These are phyloP conservation scores for Parambassis ranga DNA, from an alignment of 2,797 vertebrate species.

Conservation along the genomic window DNA sequence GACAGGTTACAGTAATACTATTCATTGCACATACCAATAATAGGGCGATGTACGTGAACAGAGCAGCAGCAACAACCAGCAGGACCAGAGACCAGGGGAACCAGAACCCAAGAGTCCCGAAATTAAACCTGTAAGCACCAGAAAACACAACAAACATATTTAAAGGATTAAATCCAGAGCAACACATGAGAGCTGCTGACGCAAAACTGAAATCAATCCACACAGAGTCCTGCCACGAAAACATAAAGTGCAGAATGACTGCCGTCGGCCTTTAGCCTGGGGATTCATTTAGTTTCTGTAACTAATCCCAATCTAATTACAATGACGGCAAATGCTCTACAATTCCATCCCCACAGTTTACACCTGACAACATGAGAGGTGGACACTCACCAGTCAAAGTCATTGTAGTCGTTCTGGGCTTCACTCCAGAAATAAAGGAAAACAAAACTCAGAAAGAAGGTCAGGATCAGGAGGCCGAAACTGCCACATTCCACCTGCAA, in stretches of 20 bases:
- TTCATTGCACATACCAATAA: slow-evolving; percentile 84
- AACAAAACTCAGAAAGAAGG: slow-evolving; percentile 84
- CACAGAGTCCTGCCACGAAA: too few species aligned
- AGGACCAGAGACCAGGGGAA: slow-evolving; percentile 90
- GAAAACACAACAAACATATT: background rate
- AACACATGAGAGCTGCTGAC: too few species aligned
- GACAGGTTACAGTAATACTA: too few species aligned
- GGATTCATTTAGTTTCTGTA: too few species aligned
- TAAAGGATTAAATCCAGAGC: background rate
- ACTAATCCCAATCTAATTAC: background rate
- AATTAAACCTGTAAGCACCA: slow-evolving; percentile 80
- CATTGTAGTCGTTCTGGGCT: slow-evolving; percentile 90
- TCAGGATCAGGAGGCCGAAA: slow-evolving; percentile 80
- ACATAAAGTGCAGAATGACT: too few species aligned
- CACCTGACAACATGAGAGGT: background rate
- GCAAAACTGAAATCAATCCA: too few species aligned
- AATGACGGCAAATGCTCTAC: background rate
- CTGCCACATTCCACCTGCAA: slow-evolving; percentile 85
- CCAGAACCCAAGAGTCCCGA: slow-evolving; percentile 85
- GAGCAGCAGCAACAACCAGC: slow-evolving; percentile 77
- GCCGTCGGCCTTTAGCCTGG: too few species aligned
- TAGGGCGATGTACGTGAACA: slow-evolving; percentile 83
- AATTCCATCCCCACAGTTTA: too few species aligned
- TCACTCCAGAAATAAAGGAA: slow-evolving; percentile 90
- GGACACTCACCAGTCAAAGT: slow-evolving; percentile 89